phyloP scores from a whole-genome alignment of 2,113 vertebrate species.

The Cettia cetti region DNA sequence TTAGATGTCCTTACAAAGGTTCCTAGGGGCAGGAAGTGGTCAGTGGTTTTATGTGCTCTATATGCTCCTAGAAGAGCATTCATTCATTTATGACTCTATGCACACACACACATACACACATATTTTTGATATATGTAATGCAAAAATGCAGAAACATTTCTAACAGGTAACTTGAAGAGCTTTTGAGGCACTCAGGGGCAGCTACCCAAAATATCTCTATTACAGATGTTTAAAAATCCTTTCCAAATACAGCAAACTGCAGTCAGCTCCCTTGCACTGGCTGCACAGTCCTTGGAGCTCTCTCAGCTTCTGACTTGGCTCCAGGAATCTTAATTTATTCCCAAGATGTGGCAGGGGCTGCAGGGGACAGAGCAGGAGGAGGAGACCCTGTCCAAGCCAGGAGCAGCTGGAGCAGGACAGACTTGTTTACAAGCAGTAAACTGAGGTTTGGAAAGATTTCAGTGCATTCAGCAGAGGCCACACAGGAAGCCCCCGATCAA shows the following conservation, averaged over 20 bases:
- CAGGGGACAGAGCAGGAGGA: background rate
- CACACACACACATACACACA: background rate
- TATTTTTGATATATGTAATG: background rate
- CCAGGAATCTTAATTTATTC: background rate
- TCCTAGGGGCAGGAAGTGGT: background rate
- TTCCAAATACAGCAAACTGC: background rate
- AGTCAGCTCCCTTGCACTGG: background rate
- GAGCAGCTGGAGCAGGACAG: background rate
- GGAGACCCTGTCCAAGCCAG: background rate
- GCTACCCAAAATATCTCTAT: background rate
- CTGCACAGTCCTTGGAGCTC: background rate
- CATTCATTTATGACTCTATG: background rate
- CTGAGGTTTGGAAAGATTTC: background rate
- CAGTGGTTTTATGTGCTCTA: background rate
- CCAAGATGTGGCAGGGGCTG: background rate
- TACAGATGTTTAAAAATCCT: background rate
- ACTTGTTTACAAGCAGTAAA: slow-evolving; percentile 16
- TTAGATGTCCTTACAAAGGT: background rate
- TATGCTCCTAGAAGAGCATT: background rate
- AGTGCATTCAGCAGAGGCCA: background rate
- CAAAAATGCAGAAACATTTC: background rate
- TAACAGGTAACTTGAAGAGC: background rate
- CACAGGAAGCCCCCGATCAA: slow-evolving; percentile 5
- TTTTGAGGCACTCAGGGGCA: background rate
- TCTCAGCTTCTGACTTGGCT: background rate